These are phyloP conservation scores for Smithornis capensis DNA, from an alignment of 2,113 vertebrate genomes.

Conservation along the genomic window DNA sequence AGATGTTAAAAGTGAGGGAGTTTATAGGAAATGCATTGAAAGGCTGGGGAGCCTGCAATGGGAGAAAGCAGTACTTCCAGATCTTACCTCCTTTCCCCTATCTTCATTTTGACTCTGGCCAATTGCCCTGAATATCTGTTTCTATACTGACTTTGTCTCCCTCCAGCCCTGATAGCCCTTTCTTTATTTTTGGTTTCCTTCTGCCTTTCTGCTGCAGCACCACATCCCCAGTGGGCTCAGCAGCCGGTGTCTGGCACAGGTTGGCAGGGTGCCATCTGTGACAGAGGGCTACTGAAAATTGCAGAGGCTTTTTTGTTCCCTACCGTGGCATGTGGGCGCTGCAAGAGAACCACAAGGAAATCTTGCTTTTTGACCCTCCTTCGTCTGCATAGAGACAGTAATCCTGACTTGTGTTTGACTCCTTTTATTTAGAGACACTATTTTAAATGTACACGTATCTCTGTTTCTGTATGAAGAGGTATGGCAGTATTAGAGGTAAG, in stretches of 20 bases:
- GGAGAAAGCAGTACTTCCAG: neutral
- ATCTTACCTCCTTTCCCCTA: neutral
- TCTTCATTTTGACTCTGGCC: neutral
- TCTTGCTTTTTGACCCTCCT: neutral
- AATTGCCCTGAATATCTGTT: neutral
- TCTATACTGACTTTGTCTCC: fast-evolving
- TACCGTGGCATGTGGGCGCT: neutral
- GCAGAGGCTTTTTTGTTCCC: neutral
- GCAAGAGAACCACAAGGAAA: neutral
- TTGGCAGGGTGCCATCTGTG: neutral
- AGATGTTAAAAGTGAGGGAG: neutral
- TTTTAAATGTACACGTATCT: fast-evolving
- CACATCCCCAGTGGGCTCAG: fast-evolving
- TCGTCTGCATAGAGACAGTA: neutral
- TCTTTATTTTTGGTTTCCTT: neutral
- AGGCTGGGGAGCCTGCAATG: neutral
- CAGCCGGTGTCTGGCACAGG: neutral
- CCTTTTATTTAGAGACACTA: neutral
- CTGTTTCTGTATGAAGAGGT: neutral
- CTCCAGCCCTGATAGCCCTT: neutral
- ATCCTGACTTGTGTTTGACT: neutral
- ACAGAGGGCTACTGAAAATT: neutral
- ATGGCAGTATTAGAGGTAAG: neutral
- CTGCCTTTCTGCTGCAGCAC: neutral
- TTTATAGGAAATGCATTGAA: neutral